Conservation (phyloP, 2,113 vertebrate genomes). For the Jacana jacana region DNA sequence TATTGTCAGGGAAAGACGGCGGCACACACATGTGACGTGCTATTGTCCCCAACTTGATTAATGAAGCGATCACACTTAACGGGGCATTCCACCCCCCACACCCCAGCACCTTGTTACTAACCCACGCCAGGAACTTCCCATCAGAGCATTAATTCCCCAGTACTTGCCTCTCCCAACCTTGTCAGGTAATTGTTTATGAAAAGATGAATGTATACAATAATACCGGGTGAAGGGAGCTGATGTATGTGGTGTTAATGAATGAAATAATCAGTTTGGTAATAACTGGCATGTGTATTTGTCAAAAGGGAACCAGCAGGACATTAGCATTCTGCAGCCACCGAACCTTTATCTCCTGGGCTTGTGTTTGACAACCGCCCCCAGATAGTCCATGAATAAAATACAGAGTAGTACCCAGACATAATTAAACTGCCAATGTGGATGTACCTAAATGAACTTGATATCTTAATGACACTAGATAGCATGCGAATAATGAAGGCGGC, state of each 20-base stretch:
- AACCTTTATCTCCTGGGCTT: constrained; percentile 69
- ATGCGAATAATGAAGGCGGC: constrained; percentile 51
- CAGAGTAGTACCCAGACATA: constrained; percentile 72
- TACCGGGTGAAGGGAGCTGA: constrained; percentile 66
- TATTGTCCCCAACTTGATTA: constrained; percentile 73
- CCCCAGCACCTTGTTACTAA: constrained; percentile 27
- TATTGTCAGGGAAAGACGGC: not conserved
- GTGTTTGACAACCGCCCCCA: constrained; percentile 72
- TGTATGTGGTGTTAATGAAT: constrained; percentile 78
- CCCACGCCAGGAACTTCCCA: constrained; percentile 45
- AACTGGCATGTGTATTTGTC: constrained; percentile 69
- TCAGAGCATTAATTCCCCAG: constrained; percentile 48
- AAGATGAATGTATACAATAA: constrained; percentile 75
- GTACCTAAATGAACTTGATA: constrained; percentile 78
- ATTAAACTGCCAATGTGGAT: constrained; percentile 80
- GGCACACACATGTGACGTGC: not conserved
- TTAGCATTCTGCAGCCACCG: constrained; percentile 69
- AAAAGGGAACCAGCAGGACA: constrained; percentile 50
- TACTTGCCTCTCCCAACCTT: constrained; percentile 39
- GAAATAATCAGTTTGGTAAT: constrained; percentile 78
- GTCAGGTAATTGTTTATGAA: constrained; percentile 78
- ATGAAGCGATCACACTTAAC: constrained; percentile 51
- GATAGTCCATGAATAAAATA: constrained; percentile 78
- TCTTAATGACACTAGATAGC: constrained; percentile 77
- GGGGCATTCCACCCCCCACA: not conserved